Base-by-base conservation (phyloP, 2,113 vertebrate genomes). In the Sinocyclocheilus anophthalmus region DNA sequence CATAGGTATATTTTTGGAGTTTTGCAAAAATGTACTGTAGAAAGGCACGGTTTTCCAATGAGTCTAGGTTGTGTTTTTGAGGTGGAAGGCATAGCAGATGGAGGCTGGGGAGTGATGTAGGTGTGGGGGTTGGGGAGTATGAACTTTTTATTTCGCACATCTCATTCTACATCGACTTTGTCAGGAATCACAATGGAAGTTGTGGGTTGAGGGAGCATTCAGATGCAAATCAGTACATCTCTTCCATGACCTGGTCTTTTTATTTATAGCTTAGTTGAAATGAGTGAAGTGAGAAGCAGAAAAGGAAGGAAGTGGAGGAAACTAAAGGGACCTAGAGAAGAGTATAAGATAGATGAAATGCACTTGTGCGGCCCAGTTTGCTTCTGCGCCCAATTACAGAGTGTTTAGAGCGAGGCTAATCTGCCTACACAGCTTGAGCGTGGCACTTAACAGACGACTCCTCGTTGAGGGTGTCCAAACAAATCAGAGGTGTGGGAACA, bases 401-500 rank as follows among this genome's bases (percentile, higher is more conserved):
- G 61, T 12, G 76, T 78, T 67, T 85, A 78, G 45, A 67, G 42
- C 24, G 18, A 20, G 80, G 63, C 81, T 83, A 83, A 83, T 72
- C 67, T 83, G 45, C 30, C 65, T 57, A 55, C 81, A 39, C 65
- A 83, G 81, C 67, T 72, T 83, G 81, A 83, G 42, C 11, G 80
- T 69, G 80, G 67, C 81, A 83, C 67, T 83, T 55, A 82, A 82
- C 80, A 82, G 80, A 82, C 42, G 63, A 83, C 48, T 70, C 22
- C 81, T 70, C 26, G 67, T 53, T 55, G 86, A 87, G 79, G 76
- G 79, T 75, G 55, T 85, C 86, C 57, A 85, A 91, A 89, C 83
- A 87, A 87, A 85, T 88, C 70, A 76, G 48, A 73, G 76, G 85
- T 86, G 91, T 65, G 87, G 87, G 85, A 88, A 82, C 86, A 84